A percentile compares a stretch with the other conserved stretches of the same genome.
These are phyloP conservation scores for Lysandra bellargus DNA, from an alignment of 2,888 invertebrate species.

Conservation along the genomic window DNA sequence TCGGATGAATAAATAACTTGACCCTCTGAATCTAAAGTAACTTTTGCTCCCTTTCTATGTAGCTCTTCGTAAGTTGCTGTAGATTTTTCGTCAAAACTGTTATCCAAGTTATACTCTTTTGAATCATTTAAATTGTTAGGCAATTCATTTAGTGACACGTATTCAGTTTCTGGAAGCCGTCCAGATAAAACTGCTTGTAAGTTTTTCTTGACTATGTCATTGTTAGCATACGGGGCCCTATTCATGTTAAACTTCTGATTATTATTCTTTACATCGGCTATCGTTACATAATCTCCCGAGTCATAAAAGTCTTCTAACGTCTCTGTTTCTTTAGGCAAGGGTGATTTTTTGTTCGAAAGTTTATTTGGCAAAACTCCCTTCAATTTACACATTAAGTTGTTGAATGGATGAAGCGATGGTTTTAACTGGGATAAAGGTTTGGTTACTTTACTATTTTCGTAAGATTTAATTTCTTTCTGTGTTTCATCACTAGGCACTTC, in stretches of 20 bases:
- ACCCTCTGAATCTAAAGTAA: constrained; percentile 91
- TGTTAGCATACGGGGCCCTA: constrained; percentile 81
- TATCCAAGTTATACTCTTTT: constrained; percentile 66
- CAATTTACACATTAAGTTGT: constrained; percentile 86
- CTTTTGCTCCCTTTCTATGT: constrained; percentile 86
- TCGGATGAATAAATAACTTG: constrained; percentile 94
- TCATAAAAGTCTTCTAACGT: constrained; percentile 77
- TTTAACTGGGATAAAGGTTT: constrained; percentile 61
- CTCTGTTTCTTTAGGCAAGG: constrained; percentile 67
- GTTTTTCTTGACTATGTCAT: constrained; percentile 84
- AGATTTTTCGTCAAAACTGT: constrained; percentile 57
- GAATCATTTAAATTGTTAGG: constrained; percentile 78
- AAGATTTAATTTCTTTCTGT: constrained; percentile 53
- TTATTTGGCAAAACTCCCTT: constrained; percentile 82
- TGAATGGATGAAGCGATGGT: constrained; percentile 81
- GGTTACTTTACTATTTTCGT: constrained; percentile 44
- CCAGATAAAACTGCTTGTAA: constrained; percentile 81
- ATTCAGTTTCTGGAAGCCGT: constrained; percentile 85
- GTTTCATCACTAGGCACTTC: constrained; percentile 65
- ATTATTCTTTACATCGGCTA: constrained; percentile 90
- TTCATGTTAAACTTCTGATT: constrained; percentile 82
- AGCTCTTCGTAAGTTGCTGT: constrained; percentile 62
- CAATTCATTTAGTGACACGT: constrained; percentile 89
- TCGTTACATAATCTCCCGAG: constrained; percentile 91
- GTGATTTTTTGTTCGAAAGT: constrained; percentile 74